Base-by-base conservation (phyloP, 2,113 vertebrate species). In the Anoura caudifer region DNA sequence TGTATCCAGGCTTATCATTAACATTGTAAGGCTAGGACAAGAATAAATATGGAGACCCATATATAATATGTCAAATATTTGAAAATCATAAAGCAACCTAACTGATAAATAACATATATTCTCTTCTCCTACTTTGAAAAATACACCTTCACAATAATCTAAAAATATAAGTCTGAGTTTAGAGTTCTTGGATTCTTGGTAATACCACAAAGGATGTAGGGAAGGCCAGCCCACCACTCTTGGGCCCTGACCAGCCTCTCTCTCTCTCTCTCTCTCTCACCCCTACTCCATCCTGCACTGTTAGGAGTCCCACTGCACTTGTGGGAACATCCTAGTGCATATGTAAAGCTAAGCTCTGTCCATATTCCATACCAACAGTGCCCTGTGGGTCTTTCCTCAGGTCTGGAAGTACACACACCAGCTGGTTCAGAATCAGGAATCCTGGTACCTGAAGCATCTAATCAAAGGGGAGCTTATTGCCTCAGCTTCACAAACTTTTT, bases 111-210 rank as follows among this genome's bases (percentile, higher is more conserved):
- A 47, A 56, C 15, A 76, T n/a, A 41, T 67, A 9, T 63, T 79
- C 72, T 50, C 2, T 85, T 47, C n/a, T 47, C 16, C 11, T 75
- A 14, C 19, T 50, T 95, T 82, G 61, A 91, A 72, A 83, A 89
- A 43, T 36, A 80, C 16, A 22, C 2, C 8, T 86, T 87, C 20
- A 72, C 56, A 31, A 56, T 41, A 13, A 75, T 59, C 20, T 38
- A 72, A 80, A 90, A 79, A 3, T 24, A 6, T 47, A 73, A 20
- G 0, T 72, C 13, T 87, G 69, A 91, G 79, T 31, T 47, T 80
- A 20, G 86, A 86, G 43, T 67, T 76, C 28, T 89, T 65, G 13
- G 13, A 59, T 38, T 86, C 16, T 28, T 93, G 20, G 4, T 10
- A 47, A 52, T 52, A 1, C 50, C 28, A 70, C 16, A 61, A 11